Percentiles rank a stretch among this genome's conserved stretches.
phyloP scores from a whole-genome alignment of 1,140 invertebrate genomes.

The Bombus pyrosoma region DNA sequence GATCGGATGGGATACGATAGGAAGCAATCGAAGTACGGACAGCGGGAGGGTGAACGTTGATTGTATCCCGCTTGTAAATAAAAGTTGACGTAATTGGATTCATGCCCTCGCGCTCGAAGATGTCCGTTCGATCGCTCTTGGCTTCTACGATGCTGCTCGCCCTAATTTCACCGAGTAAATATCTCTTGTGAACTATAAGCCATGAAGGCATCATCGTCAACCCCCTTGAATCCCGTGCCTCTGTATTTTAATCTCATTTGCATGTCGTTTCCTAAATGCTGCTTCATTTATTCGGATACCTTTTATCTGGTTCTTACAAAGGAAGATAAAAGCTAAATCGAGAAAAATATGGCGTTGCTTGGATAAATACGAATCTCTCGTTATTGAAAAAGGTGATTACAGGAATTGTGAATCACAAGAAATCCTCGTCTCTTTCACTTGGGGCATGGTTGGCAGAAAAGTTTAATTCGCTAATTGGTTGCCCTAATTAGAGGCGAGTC shows the following conservation, averaged over 20 bases:
- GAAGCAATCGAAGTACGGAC: conserved; percentile 3
- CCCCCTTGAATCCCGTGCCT: not conserved
- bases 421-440: not conserved
- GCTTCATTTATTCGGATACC: not conserved
- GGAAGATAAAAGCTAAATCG: not conserved
- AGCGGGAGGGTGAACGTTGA: conserved; percentile 32
- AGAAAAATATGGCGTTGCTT: not conserved
- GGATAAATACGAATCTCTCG: not conserved
- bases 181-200: conserved; percentile 11
- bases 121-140: not conserved
- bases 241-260: conserved; percentile 16
- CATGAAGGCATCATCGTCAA: not conserved
- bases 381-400: not conserved
- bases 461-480: conserved; percentile 36
- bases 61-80: conserved; percentile 42
- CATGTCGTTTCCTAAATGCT: not conserved
- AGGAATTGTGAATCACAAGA: not conserved
- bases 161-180: conserved; percentile 30
- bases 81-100: conserved; percentile 48
- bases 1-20: conserved; percentile 13
- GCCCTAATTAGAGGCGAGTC: conserved; percentile 19
- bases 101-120: conserved; percentile 38
- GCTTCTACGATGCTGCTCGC: not conserved
- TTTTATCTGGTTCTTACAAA: not conserved
- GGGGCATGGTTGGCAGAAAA: not conserved